Percentiles rank a stretch among this genome's conserved stretches.
Evolutionary conservation across 2,888 invertebrate species (phyloP).

Genomic region (Rambutsinella grinnellia): DNA sequence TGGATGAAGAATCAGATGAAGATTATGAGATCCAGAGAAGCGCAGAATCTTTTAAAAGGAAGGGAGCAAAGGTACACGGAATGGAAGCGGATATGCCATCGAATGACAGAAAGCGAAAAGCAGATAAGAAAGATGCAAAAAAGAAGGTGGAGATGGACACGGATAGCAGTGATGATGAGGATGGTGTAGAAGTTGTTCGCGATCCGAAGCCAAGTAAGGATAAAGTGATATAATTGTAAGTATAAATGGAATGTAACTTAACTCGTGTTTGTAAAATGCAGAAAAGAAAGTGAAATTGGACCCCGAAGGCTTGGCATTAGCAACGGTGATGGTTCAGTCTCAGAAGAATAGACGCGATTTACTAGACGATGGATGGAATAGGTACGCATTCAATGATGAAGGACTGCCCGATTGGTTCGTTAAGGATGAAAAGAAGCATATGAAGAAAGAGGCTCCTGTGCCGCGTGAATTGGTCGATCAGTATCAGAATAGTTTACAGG

Average conservation of each 20-base stretch:
- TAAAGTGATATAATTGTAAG: too few species aligned
- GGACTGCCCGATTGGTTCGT: conserved; percentile 96
- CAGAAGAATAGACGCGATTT: conserved; percentile 92
- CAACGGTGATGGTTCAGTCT: conserved; percentile 90
- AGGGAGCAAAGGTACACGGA: conserved; percentile 75
- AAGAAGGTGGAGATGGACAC: conserved; percentile 8
- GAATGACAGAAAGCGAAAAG: conserved; percentile 65
- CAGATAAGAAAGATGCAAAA: conserved; percentile 67
- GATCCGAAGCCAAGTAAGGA: conserved; percentile 69
- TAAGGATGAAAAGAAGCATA: conserved; percentile 92
- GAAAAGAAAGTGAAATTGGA: conserved; percentile 78
- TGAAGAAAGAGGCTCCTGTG: conserved; percentile 85
- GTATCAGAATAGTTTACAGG: conserved; percentile 77
- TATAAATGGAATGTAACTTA: too few species aligned
- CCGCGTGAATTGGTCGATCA: conserved; percentile 88
- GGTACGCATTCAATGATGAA: conserved; percentile 92
- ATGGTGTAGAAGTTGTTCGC: conserved; percentile 78
- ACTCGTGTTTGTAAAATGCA: conserved; percentile 21
- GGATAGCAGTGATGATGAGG: conserved; percentile 70
- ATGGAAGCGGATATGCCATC: conserved; percentile 22
- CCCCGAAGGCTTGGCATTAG: conserved; percentile 91
- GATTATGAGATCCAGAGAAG: conserved; percentile 88
- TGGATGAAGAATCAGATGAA: conserved; percentile 87
- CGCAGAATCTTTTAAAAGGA: conserved; percentile 78
- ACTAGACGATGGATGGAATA: conserved; percentile 91